These are phyloP conservation scores for Aphelenchoides fujianensis DNA, from an alignment of 1,140 invertebrate species.

Conservation along the genomic window DNA sequence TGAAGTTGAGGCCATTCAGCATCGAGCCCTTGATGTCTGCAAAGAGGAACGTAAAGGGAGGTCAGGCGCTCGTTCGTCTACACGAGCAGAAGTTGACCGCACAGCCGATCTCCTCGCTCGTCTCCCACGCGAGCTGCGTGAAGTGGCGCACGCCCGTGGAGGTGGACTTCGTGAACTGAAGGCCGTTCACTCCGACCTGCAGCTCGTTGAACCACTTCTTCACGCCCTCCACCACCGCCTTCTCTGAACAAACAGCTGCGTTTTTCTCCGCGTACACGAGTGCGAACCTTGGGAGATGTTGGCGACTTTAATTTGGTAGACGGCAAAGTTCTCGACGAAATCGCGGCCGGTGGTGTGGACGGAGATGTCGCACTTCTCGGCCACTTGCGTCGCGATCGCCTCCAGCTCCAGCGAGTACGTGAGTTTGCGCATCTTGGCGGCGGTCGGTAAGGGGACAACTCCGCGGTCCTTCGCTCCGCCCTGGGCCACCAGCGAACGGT, in stretches of 20 bases:
- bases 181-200: not conserved
- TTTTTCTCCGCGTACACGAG: not conserved
- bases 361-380: not conserved
- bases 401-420: not conserved
- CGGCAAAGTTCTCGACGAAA: constrained; percentile 3
- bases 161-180: not conserved
- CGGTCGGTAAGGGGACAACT: not conserved
- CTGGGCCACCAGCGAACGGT: not conserved
- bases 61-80: constrained; percentile 6
- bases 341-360: not conserved
- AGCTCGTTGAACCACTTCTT: constrained; percentile 13
- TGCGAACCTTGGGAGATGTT: constrained; percentile 9
- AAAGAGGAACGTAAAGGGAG: not conserved
- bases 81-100: constrained; percentile 1
- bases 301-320: constrained; percentile 1
- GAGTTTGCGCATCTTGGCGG: constrained; percentile 7
- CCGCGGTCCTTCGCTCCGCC: not conserved
- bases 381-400: not conserved
- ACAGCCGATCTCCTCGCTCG: constrained; percentile 8
- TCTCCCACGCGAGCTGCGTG: not conserved
- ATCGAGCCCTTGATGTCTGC: not conserved
- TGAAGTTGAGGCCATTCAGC: not conserved
- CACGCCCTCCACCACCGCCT: not conserved
- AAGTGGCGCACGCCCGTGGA: constrained; percentile 1
- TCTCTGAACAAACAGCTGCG: not conserved